Percentiles rank a stretch among this genome's conserved stretches.
Evolutionary conservation across 1,140 invertebrate genomes (phyloP).

Genomic region (Amphibalanus amphitrite): DNA sequence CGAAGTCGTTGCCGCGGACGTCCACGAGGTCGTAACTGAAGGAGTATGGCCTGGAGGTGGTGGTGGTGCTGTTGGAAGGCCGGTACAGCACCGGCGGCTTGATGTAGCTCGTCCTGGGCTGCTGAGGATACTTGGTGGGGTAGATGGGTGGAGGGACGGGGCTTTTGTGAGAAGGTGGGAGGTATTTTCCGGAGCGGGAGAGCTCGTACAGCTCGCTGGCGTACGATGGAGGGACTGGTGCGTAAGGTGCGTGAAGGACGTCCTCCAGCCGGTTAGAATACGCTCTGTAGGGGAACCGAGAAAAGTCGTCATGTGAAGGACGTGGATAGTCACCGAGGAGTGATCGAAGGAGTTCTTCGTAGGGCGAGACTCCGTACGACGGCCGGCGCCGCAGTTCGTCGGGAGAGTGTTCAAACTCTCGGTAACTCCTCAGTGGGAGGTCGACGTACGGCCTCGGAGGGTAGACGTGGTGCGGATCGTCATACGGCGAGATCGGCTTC

Average conservation of each 20-base stretch:
- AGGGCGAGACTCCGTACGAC: no score
- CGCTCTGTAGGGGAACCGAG: neutral
- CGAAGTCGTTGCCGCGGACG: neutral
- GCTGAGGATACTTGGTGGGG: neutral
- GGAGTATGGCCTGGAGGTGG: neutral
- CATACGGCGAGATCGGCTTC: no score
- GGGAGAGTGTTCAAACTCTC: no score
- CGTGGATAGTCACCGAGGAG: no score
- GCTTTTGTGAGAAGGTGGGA: no score
- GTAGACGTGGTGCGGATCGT: neutral
- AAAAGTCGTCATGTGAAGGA: no score
- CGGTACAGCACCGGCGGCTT: neutral
- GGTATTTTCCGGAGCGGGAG: neutral
- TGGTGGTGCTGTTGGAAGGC: neutral
- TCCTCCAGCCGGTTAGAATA: neutral
- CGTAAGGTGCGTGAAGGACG: neutral
- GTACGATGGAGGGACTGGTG: neutral
- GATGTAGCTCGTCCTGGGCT: neutral
- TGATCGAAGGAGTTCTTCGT: no score
- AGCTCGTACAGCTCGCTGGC: neutral
- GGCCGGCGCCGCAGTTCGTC: no score
- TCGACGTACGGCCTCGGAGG: neutral
- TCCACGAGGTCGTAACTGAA: neutral
- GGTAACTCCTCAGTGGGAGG: neutral
- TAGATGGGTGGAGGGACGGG: no score